Conservation (phyloP, 2,888 invertebrate genomes). For the Amorpha juglandis region DNA sequence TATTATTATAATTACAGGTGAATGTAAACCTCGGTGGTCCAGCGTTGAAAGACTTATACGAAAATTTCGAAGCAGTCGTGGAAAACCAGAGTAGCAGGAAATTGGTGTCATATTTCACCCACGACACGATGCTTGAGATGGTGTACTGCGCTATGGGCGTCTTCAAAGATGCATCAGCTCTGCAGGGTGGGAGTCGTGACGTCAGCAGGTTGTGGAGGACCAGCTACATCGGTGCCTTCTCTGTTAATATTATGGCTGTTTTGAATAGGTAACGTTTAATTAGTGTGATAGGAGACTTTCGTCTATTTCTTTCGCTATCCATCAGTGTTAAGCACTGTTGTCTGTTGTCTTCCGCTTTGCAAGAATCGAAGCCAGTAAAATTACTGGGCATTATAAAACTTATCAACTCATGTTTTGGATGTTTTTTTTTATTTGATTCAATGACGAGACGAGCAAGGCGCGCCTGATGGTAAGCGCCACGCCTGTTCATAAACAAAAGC, state of each 20-base stretch:
- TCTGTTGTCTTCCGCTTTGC: too few relatives aligned
- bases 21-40: constrained; percentile 87
- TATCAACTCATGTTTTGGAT: too few relatives aligned
- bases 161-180: constrained; percentile 81
- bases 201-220: constrained; percentile 86
- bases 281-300: too few relatives aligned
- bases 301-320: too few relatives aligned
- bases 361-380: too few relatives aligned
- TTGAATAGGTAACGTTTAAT: constrained; percentile 86
- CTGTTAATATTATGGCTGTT: constrained; percentile 89
- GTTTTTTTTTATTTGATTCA: too few relatives aligned
- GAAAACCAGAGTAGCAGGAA: constrained; percentile 62
- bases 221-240: constrained; percentile 87
- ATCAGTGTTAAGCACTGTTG: too few relatives aligned
- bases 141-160: constrained; percentile 86
- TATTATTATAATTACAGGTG: constrained; percentile 59
- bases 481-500: too few relatives aligned
- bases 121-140: constrained; percentile 87
- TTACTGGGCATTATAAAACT: too few relatives aligned
- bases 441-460: too few relatives aligned
- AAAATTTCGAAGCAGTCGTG: constrained; percentile 69
- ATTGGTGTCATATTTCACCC: constrained; percentile 88
- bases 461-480: too few relatives aligned
- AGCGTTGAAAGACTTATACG: constrained; percentile 87
- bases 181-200: constrained; percentile 84